phyloP scores from a whole-genome alignment of 2,797 vertebrate species.

The Kryptolebias ocellatus region DNA sequence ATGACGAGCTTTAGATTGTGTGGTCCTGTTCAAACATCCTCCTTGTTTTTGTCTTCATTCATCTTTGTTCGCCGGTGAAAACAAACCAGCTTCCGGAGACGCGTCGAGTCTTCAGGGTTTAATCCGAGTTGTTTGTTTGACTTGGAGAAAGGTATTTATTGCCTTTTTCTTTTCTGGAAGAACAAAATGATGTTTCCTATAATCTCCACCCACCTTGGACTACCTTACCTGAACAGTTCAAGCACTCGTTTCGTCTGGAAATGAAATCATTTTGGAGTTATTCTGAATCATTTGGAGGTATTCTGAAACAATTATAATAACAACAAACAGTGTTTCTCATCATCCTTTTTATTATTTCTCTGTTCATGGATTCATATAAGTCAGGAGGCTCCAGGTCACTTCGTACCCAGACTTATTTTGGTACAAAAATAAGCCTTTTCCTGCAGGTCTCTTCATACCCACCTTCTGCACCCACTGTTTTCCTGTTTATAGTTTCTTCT shows the following conservation, averaged over 20 bases:
- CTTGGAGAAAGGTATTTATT: background rate
- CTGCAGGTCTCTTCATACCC: too few species aligned
- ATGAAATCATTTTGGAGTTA: background rate
- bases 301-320: too few species aligned
- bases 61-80: slow-evolving; percentile 5
- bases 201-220: background rate
- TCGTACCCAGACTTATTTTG: background rate
- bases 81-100: background rate
- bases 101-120: background rate
- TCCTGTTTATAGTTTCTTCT: too few species aligned
- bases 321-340: too few species aligned
- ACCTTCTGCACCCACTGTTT: background rate
- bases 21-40: slow-evolving; percentile 31
- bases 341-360: too few species aligned
- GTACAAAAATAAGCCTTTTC: too few species aligned
- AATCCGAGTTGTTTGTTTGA: background rate
- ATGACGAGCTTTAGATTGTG: slow-evolving; percentile 45
- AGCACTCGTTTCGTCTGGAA: too few species aligned
- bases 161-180: background rate
- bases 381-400: too few species aligned
- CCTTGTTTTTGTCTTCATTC: slow-evolving; percentile 15
- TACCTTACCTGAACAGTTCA: background rate
- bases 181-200: too few species aligned
- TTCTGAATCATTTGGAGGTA: background rate
- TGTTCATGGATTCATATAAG: too few species aligned